Evolutionary conservation across 2,113 vertebrate genomes (phyloP), one percentile per base, ranked within the genome.

Genomic region (Psittacus erithacus): DNA sequence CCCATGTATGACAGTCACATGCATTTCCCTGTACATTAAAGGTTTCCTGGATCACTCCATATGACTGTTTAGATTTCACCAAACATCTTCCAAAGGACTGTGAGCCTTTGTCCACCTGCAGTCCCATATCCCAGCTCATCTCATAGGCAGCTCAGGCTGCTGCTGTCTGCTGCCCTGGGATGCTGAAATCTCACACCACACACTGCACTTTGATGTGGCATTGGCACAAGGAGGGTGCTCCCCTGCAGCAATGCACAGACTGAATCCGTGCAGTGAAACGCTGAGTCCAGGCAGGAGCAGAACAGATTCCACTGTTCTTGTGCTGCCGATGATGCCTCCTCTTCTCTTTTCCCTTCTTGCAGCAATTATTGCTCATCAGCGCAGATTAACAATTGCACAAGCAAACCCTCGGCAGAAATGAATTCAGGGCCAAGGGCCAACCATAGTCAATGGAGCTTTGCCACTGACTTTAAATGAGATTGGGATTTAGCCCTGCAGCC

Each of bases 401-500:
- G 90, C 68, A 79, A 92, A 62, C 74, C 53, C 70, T 91, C 2
- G 2, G 77, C 96, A 75, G 76, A 87, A 96, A 94, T 57, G 57
- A 89, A 93, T 85, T 79, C 83, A 63, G 91, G 83, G 95, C 92
- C 8, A 41, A 95, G 88, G 82, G 95, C 93, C 92, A 96, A 65
- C 29, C 70, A 31, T 55, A 75, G 65, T 67, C 38, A 35, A 74
- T 75, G 83, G 73, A 93, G 52, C 27, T 91, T 49, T 93, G 86
- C 93, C 92, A 73, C 60, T 6, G 11, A 52, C 60, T 95, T 75
- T 90, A 75, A 95, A 86, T 50, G 90, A 80, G 88, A 75, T 64
- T n/a, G 77, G 62, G 95, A 76, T 94, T 91, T 39, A 92, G 95
- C 96, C 96, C 92, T 85, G 83, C 81, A 93, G 96, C 92, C 71